phyloP scores from a whole-genome alignment of 1,140 invertebrate species.

The Bombus sibiricus region DNA sequence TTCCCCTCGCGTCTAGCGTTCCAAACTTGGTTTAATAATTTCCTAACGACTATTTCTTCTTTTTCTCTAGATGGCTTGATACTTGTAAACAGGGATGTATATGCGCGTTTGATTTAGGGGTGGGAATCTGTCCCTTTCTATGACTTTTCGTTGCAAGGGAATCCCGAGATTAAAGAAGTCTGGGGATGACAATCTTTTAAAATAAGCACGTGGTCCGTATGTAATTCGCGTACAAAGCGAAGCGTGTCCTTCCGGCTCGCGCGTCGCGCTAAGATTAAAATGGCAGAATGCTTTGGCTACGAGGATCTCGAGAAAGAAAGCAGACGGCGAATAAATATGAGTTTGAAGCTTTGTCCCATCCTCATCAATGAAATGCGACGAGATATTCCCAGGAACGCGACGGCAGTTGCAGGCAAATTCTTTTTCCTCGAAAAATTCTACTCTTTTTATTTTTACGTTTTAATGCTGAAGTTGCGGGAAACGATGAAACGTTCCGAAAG shows the following conservation, averaged over 20 bases:
- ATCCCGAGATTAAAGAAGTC: constrained; percentile 64
- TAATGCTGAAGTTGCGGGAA: neutral
- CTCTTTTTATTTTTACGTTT: neutral
- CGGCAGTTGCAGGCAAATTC: neutral
- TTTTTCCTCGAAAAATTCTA: constrained; percentile 21
- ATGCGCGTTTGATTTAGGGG: neutral
- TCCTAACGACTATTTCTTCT: too few relatives aligned
- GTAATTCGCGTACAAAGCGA: constrained; percentile 55
- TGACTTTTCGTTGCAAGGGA: neutral
- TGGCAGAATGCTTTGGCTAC: constrained; percentile 36
- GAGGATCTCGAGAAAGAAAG: constrained; percentile 25
- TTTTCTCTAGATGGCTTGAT: neutral
- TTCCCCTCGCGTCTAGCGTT: too few relatives aligned
- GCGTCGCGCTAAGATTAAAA: constrained; percentile 44
- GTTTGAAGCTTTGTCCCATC: constrained; percentile 15
- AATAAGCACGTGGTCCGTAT: constrained; percentile 54
- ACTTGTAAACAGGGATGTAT: neutral
- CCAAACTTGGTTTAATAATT: too few relatives aligned
- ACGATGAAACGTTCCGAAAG: constrained; percentile 1
- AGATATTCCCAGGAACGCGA: constrained; percentile 28
- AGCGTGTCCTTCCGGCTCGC: neutral
- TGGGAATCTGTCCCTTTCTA: neutral
- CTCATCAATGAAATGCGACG: constrained; percentile 14
- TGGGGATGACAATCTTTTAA: constrained; percentile 65
- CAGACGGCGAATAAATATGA: constrained; percentile 21